Conservation (phyloP, 2,888 invertebrate species). For the Miltochrista miniata region DNA sequence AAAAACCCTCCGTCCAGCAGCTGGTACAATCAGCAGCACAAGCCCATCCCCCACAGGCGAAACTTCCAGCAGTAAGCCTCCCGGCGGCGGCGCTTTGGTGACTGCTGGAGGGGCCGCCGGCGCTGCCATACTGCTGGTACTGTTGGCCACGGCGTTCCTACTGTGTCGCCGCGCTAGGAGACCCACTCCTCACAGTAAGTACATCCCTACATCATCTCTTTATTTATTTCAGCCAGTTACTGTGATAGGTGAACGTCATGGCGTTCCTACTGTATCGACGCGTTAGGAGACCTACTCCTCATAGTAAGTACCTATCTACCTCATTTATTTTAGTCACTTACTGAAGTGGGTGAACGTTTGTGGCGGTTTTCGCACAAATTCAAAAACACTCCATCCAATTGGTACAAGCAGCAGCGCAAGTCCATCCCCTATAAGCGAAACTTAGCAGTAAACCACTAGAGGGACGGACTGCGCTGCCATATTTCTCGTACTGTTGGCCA, state of each 20-base stretch:
- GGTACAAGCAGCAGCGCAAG: constrained; percentile 20
- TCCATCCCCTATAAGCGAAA: constrained; percentile 41
- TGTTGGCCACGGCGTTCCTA: constrained; percentile 61
- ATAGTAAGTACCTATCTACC: constrained; percentile 48
- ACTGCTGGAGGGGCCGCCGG: constrained; percentile 74
- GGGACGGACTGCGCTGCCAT: constrained; percentile 70
- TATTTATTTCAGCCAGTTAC: background rate
- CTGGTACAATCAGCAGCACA: constrained; percentile 17
- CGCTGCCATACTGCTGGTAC: constrained; percentile 60
- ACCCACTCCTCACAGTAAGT: constrained; percentile 62
- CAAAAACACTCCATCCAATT: background rate
- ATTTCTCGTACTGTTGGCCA: constrained; percentile 57
- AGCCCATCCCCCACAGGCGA: constrained; percentile 42
- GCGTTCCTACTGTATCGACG: constrained; percentile 67
- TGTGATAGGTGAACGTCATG: too few species aligned
- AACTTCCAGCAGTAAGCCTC: constrained; percentile 34
- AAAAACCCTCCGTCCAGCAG: constrained; percentile 41
- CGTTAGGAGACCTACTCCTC: constrained; percentile 58
- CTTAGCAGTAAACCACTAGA: constrained; percentile 53
- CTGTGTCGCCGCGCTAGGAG: constrained; percentile 66
- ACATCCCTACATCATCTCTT: constrained; percentile 1
- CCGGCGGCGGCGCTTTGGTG: constrained; percentile 56
- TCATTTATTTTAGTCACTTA: background rate
- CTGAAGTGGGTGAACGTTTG: too few species aligned
- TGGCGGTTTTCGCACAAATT: too few species aligned